Evolutionary conservation across 2,888 invertebrate species (phyloP).

Genomic region (Eilema griseolum): DNA sequence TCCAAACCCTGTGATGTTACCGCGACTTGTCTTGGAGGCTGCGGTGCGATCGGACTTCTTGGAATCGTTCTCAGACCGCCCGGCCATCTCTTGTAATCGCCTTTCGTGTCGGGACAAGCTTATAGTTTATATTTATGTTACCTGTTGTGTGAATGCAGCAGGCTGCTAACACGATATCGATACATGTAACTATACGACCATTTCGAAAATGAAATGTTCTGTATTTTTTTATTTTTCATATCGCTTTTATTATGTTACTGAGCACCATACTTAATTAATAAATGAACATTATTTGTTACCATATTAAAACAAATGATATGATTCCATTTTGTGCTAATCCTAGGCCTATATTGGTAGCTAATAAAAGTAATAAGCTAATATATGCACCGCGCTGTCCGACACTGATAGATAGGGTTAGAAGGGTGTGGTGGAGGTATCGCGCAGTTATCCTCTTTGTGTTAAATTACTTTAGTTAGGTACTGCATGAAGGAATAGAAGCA

Average conservation of each 20-base stretch:
- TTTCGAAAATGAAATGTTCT: background rate
- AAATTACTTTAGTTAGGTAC: too few relatives aligned
- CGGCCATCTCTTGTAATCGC: constrained; percentile 66
- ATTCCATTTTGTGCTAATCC: too few relatives aligned
- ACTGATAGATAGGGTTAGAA: too few relatives aligned
- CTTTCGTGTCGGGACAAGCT: constrained; percentile 66
- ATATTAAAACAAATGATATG: too few relatives aligned
- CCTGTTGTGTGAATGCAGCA: constrained; percentile 40
- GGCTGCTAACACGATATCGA: constrained; percentile 43
- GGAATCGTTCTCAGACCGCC: constrained; percentile 69
- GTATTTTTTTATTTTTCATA: background rate
- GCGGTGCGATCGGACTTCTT: constrained; percentile 74
- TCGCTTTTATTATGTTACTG: too few relatives aligned
- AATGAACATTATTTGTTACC: background rate
- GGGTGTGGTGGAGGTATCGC: too few relatives aligned
- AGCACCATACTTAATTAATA: too few relatives aligned
- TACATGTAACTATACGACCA: constrained; percentile 19
- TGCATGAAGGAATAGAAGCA: too few relatives aligned
- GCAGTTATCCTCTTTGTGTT: too few relatives aligned
- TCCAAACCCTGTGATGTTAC: constrained; percentile 77
- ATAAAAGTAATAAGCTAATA: too few relatives aligned
- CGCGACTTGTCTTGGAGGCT: constrained; percentile 78
- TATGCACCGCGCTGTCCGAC: too few relatives aligned
- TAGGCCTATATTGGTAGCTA: too few relatives aligned
- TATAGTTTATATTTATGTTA: constrained; percentile 49